phyloP scores from a whole-genome alignment of 1,140 invertebrate genomes.

The Drosophila sproati region DNA sequence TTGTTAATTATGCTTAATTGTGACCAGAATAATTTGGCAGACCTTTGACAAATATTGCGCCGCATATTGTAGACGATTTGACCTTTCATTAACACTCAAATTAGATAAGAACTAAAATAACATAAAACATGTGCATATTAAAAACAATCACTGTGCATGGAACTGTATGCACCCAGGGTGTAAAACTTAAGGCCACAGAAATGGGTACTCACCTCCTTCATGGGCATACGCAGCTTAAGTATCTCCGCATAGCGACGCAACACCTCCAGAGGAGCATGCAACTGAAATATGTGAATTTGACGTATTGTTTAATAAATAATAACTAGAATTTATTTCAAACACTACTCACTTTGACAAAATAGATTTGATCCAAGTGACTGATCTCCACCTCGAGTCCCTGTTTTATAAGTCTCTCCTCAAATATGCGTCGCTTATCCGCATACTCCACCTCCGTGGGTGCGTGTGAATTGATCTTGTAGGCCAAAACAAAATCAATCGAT shows the following conservation, averaged over 20 bases:
- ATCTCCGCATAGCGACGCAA: slow-evolving; percentile 96
- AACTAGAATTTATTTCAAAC: background rate
- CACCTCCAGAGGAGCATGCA: slow-evolving; percentile 94
- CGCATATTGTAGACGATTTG: slow-evolving; percentile 75
- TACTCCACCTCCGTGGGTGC: slow-evolving; percentile 84
- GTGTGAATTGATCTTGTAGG: slow-evolving; percentile 87
- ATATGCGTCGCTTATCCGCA: slow-evolving; percentile 85
- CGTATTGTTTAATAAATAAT: background rate
- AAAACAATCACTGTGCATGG: background rate
- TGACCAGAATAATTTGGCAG: slow-evolving; percentile 62
- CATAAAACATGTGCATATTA: slow-evolving; percentile 37
- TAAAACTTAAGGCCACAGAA: background rate
- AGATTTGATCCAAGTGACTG: slow-evolving; percentile 87
- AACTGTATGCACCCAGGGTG: background rate
- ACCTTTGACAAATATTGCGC: slow-evolving; percentile 78
- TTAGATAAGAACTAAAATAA: slow-evolving; percentile 73
- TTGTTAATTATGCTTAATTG: slow-evolving; percentile 34
- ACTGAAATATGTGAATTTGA: slow-evolving; percentile 85
- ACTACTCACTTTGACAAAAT: slow-evolving; percentile 88
- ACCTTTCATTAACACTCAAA: slow-evolving; percentile 65
- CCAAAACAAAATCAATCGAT: slow-evolving; percentile 92
- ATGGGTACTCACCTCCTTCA: slow-evolving; percentile 90
- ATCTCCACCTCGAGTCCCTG: slow-evolving; percentile 89
- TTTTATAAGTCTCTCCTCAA: slow-evolving; percentile 88
- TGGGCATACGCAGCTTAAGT: slow-evolving; percentile 96